These are phyloP conservation scores for Trissolcus brochymenae DNA, from an alignment of 2,888 invertebrate species.

Conservation along the genomic window DNA sequence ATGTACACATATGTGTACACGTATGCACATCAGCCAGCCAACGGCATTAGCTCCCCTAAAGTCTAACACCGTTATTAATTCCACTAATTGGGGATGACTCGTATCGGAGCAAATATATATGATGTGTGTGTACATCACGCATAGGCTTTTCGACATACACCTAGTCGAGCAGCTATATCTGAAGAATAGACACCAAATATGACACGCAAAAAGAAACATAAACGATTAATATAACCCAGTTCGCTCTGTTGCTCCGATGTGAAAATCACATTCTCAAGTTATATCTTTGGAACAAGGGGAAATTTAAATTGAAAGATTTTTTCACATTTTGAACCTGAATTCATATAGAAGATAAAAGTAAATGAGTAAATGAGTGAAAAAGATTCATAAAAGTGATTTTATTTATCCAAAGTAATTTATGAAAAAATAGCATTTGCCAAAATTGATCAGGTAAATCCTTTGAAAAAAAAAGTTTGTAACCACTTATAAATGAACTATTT, in stretches of 20 bases:
- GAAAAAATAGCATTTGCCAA: too few relatives aligned
- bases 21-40: conserved; percentile 33
- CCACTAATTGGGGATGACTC: conserved; percentile 75
- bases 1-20: conserved; percentile 60
- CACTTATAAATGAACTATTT: too few relatives aligned
- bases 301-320: conserved; percentile 4
- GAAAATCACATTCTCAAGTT: conserved; percentile 6
- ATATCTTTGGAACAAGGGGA: conserved; percentile 21
- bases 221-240: conserved; percentile 28
- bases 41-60: conserved; percentile 72
- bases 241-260: conserved; percentile 19
- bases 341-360: too few relatives aligned
- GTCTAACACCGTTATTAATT: conserved; percentile 71
- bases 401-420: too few relatives aligned
- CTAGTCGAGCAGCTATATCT: conserved; percentile 26
- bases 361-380: neutral
- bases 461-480: too few relatives aligned
- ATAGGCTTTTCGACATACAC: conserved; percentile 25
- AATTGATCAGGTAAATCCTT: too few relatives aligned
- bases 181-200: conserved; percentile 37
- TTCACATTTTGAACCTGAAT: neutral
- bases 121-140: neutral
- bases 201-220: conserved; percentile 40
- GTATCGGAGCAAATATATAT: conserved; percentile 68
- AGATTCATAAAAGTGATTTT: too few relatives aligned